phyloP scores from a whole-genome alignment of 2,888 invertebrate genomes.

The Spisula subtruncata region DNA sequence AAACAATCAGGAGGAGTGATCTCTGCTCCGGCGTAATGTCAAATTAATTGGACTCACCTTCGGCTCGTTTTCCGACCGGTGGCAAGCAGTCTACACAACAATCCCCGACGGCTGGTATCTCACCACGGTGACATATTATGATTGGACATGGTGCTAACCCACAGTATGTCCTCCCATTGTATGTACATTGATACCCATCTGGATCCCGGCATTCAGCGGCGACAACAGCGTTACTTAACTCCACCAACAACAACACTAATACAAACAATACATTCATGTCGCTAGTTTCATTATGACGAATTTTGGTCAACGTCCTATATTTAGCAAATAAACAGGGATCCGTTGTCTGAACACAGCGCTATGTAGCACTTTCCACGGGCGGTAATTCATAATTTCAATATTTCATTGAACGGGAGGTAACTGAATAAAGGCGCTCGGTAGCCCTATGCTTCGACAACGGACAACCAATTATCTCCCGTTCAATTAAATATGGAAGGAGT shows the following conservation, averaged over 20 bases:
- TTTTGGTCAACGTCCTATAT: background rate
- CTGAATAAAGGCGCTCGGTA: too few species aligned
- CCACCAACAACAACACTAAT: background rate
- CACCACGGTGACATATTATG: slow-evolving; percentile 51
- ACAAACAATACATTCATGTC: background rate
- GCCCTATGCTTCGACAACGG: too few species aligned
- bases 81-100: slow-evolving; percentile 60
- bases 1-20: too few species aligned
- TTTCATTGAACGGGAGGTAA: too few species aligned
- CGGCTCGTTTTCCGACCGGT: background rate
- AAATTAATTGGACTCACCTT: background rate
- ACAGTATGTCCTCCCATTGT: slow-evolving; percentile 39
- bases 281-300: background rate
- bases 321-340: too few species aligned
- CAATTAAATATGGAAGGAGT: too few species aligned
- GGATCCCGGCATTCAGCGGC: background rate
- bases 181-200: background rate
- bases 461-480: too few species aligned
- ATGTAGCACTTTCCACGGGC: too few species aligned
- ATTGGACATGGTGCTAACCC: slow-evolving; percentile 52
- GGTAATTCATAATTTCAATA: too few species aligned
- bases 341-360: too few species aligned
- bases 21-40: too few species aligned
- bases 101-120: slow-evolving; percentile 37
- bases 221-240: background rate